Conservation (phyloP, 2,113 vertebrate genomes). For the Ia io region DNA sequence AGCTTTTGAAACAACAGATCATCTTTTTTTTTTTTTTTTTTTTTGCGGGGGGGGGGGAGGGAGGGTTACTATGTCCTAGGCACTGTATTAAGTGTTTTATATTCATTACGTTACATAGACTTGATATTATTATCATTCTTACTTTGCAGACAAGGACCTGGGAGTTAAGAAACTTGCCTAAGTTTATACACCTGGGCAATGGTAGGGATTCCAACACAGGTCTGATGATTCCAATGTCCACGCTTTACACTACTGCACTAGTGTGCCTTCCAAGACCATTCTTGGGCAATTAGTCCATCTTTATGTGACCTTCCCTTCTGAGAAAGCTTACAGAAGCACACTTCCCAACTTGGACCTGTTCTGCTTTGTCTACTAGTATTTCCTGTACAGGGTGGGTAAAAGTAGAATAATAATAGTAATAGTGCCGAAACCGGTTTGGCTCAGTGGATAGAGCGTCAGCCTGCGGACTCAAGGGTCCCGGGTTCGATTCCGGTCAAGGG, state of each 20-base stretch:
- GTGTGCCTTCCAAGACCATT: background rate
- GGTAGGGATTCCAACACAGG: background rate
- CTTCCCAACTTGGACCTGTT: background rate
- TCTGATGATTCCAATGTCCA: background rate
- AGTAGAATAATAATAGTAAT: background rate
- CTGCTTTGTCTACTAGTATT: background rate
- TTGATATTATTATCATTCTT: background rate
- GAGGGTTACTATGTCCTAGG: background rate
- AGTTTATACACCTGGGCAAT: background rate
- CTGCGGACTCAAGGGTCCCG: too few relatives aligned
- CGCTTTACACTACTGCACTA: background rate
- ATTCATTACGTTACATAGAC: background rate
- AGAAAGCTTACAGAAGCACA: background rate
- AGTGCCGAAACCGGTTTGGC: too few relatives aligned
- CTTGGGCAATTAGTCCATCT: background rate
- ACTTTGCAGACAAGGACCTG: background rate
- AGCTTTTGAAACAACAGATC: background rate
- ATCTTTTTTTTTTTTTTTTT: too few relatives aligned
- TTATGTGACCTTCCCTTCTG: background rate
- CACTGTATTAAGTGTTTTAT: background rate
- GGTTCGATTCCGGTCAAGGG: too few relatives aligned
- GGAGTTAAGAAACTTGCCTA: background rate
- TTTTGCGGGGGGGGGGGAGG: fast-evolving
- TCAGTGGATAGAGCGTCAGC: too few relatives aligned
- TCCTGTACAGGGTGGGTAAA: background rate